Conservation (phyloP, 1,140 invertebrate genomes). For the Lepeophtheirus salmonis region DNA sequence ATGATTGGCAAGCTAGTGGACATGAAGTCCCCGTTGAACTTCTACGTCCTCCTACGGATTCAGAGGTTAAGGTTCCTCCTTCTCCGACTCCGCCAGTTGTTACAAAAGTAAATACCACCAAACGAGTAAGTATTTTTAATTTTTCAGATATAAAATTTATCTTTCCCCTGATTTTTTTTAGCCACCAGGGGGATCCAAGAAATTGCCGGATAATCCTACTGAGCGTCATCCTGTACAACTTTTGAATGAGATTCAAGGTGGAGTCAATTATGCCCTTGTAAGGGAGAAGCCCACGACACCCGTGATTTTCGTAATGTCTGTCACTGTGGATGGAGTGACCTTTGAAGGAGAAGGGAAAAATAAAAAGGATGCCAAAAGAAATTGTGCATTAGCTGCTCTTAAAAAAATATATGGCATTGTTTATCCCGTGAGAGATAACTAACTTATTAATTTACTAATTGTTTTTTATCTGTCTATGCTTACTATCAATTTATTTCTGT, state of each 20-base stretch:
- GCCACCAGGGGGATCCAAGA: neutral
- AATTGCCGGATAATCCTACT: neutral
- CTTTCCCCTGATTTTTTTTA: too few species aligned
- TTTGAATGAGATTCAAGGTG: neutral
- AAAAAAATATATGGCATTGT: constrained; percentile 5
- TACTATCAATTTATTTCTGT: too few species aligned
- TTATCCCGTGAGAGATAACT: too few species aligned
- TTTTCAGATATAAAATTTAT: neutral
- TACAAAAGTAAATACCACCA: neutral
- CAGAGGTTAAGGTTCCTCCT: neutral
- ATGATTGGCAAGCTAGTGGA: constrained; percentile 17
- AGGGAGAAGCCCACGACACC: neutral
- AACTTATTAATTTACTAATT: too few species aligned
- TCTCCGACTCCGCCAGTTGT: neutral
- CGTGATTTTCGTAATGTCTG: constrained; percentile 2
- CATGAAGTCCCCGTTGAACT: constrained; percentile 5
- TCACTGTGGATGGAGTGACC: neutral
- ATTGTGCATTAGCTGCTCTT: neutral
- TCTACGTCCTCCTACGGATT: neutral
- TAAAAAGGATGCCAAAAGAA: constrained; percentile 16
- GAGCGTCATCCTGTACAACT: constrained; percentile 12
- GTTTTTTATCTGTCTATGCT: too few species aligned
- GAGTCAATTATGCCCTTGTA: neutral
- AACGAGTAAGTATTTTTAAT: neutral
- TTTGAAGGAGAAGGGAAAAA: constrained; percentile 5